A percentile compares a stretch with the other conserved stretches of the same genome.
These are phyloP conservation scores for Elmis aenea DNA, from an alignment of 2,888 invertebrate species.

Conservation along the genomic window DNA sequence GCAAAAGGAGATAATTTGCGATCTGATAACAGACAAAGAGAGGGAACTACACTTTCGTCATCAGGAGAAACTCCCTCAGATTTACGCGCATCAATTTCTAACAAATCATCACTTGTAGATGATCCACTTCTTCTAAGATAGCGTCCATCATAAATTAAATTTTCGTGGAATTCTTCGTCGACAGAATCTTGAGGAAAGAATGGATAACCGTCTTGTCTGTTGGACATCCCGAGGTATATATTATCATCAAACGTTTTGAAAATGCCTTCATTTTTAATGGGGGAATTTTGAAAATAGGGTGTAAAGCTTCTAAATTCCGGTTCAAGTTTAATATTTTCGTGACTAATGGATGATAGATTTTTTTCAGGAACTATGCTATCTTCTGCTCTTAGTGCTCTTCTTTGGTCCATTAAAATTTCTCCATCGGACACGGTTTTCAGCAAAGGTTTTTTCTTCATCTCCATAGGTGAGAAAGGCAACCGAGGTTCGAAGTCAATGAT, in stretches of 20 bases:
- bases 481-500: slow-evolving; percentile 84
- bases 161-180: slow-evolving; percentile 77
- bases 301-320: slow-evolving; percentile 32
- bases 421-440: slow-evolving; percentile 79
- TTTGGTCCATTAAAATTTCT: slow-evolving; percentile 62
- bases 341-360: slow-evolving; percentile 55
- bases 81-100: slow-evolving; percentile 20
- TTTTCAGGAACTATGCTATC: slow-evolving; percentile 47
- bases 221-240: slow-evolving; percentile 39
- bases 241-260: slow-evolving; percentile 44
- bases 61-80: slow-evolving; percentile 42
- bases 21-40: slow-evolving; percentile 44
- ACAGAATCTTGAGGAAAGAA: slow-evolving; percentile 45
- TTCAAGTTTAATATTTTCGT: slow-evolving; percentile 53
- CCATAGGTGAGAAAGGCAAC: slow-evolving; percentile 51
- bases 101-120: slow-evolving; percentile 40
- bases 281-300: slow-evolving; percentile 52
- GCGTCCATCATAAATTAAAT: slow-evolving; percentile 69
- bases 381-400: slow-evolving; percentile 49
- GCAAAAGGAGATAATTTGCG: slow-evolving; percentile 67
- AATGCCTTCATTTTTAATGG: slow-evolving; percentile 57
- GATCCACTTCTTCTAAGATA: slow-evolving; percentile 60
- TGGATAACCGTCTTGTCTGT: slow-evolving; percentile 33
- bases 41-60: slow-evolving; percentile 50
- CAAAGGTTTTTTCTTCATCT: slow-evolving; percentile 50